phyloP scores from a whole-genome alignment of 1,140 invertebrate genomes.

The Uloborus diversus region DNA sequence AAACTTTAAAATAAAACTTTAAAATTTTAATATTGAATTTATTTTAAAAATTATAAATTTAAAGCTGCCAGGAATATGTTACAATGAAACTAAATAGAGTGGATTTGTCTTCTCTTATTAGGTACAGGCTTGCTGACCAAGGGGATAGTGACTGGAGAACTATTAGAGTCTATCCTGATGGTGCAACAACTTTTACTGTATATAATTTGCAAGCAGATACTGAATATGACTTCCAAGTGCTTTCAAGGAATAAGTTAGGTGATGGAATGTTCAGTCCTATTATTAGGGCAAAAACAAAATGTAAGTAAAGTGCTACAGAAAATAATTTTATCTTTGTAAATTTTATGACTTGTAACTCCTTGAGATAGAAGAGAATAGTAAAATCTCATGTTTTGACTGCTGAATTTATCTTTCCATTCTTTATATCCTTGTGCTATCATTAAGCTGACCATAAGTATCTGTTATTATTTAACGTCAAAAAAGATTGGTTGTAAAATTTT shows the following conservation, averaged over 20 bases:
- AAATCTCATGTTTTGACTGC: no score
- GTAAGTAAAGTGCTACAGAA: constrained; percentile 76
- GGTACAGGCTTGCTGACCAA: constrained; percentile 71
- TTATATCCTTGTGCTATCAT: no score
- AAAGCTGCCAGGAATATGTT: background rate
- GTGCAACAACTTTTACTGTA: constrained; percentile 88
- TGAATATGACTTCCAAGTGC: constrained; percentile 95
- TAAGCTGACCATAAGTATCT: no score
- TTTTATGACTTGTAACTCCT: no score
- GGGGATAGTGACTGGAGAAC: constrained; percentile 78
- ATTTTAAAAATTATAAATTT: background rate
- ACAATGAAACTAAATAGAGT: background rate
- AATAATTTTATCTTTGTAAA: no score
- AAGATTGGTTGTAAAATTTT: no score
- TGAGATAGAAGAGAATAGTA: no score
- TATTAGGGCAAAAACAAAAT: constrained; percentile 87
- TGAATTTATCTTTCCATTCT: no score
- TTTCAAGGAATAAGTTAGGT: constrained; percentile 91
- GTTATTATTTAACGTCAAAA: no score
- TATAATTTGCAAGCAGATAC: constrained; percentile 88
- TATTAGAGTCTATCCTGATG: constrained; percentile 89
- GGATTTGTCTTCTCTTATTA: constrained; percentile 20
- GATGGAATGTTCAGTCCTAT: constrained; percentile 95
- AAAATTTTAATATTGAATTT: no score
- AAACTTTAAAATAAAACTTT: background rate